Base-by-base conservation (phyloP, 2,797 vertebrate species). In the Cyclopterus lumpus region DNA sequence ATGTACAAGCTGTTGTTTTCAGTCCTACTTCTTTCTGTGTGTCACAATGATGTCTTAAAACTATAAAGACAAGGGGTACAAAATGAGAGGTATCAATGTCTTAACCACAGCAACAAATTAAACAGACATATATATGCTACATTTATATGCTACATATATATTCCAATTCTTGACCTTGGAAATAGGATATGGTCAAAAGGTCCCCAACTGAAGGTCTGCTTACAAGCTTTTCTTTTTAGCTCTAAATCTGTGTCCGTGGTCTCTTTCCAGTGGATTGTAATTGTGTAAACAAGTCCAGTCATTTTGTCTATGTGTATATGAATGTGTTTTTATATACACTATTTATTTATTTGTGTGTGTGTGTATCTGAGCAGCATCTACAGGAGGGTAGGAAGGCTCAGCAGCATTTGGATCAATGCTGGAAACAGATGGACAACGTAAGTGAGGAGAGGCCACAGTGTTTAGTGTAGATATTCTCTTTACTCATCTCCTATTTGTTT, bases 341-440 rank as follows among this genome's bases (percentile, higher is more conserved):
- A 64, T 85, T 75, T 75, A 46, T n/a, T n/a, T n/a, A n/a, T n/a
- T n/a, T n/a, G n/a, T n/a, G n/a, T n/a, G 40, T 79, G 49, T 73
- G 58, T 86, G 38, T 71, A 53, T 80, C 26, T 62, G 80, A 67
- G 72, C 88, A 99, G 98, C 98, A 99, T 92, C 97, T 99, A 86
- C 97, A 99, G 85, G 98, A 99, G 92, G 97, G 97, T 54, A 95
- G 98, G 82, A 99, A 99, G 92, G 96, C 98, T 73, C 97, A 99
- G 83, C 98, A 99, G 72, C 96, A 95, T 95, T 94, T 99, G 93
- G 98, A 99, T 80, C 96, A 97, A 83, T 98, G 96, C 93, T 98
- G 97, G 96, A 99, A 99, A 90, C 97, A 97, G 94, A 99, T 99
- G 98, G 98, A 99, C 94, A 99, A 96, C 79, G 98, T 99, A 92